Conservation (phyloP, 2,797 vertebrate species). For the Pogoniulus pusillus region DNA sequence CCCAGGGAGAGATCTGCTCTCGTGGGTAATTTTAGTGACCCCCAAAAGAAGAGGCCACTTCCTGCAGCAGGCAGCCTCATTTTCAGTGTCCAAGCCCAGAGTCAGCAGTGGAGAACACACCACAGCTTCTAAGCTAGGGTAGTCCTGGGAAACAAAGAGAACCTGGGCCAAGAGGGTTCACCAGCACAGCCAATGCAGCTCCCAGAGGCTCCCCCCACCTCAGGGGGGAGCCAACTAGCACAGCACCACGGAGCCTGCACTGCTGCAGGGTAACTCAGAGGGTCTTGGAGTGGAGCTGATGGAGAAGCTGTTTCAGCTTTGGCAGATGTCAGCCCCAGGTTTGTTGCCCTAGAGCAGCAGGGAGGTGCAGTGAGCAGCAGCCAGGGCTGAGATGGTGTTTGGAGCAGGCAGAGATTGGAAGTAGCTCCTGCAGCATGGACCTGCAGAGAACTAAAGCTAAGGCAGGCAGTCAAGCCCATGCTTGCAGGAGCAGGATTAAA, state of each 20-base stretch:
- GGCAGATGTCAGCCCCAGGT: background rate
- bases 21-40: background rate
- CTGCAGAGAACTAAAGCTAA: background rate
- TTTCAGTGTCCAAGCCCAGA: background rate
- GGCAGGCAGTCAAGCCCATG: background rate
- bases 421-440: background rate
- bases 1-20: background rate
- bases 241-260: background rate
- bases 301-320: background rate
- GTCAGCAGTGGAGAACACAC: background rate
- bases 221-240: background rate
- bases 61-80: background rate
- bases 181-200: background rate
- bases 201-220: too few species aligned
- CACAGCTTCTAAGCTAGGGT: background rate
- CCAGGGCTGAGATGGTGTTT: background rate
- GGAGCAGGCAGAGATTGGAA: background rate
- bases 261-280: fast-evolving
- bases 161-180: background rate
- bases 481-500: slow-evolving; percentile 23
- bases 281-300: background rate
- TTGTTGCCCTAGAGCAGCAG: background rate
- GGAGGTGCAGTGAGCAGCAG: background rate
- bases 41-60: background rate
- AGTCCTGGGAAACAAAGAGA: background rate